phyloP scores from a whole-genome alignment of 2,113 vertebrate species.

The Syrrhaptes paradoxus region DNA sequence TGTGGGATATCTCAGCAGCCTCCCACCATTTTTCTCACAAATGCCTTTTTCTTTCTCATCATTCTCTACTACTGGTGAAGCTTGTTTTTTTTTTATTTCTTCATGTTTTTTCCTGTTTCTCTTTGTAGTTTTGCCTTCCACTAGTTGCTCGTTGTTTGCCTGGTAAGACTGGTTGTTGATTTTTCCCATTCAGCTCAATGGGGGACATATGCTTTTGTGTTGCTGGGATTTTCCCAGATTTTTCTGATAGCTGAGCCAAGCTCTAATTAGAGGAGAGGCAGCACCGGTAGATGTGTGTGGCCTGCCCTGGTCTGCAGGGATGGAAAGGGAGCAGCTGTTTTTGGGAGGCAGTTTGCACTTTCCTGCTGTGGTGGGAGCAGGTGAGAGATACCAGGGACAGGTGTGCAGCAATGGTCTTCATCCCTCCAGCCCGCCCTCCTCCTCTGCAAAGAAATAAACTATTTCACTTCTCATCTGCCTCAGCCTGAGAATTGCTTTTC shows the following conservation, averaged over 20 bases:
- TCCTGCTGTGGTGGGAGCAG: accelerated
- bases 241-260: neutral
- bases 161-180: neutral
- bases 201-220: neutral
- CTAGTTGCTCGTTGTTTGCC: neutral
- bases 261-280: neutral
- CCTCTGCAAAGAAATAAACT: neutral
- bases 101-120: accelerated
- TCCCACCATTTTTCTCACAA: neutral
- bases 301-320: neutral
- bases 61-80: neutral
- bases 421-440: neutral
- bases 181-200: neutral
- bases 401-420: neutral
- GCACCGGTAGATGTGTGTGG: neutral
- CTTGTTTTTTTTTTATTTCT: neutral
- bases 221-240: neutral
- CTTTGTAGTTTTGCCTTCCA: neutral
- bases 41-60: neutral
- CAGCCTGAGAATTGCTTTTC: neutral
- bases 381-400: neutral
- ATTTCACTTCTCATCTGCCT: neutral
- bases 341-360: neutral
- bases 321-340: neutral
- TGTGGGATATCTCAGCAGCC: neutral